Evolutionary conservation across 2,113 vertebrate genomes (phyloP), one percentile per base, ranked within the genome.

Genomic region (Ardeotis arabs): DNA sequence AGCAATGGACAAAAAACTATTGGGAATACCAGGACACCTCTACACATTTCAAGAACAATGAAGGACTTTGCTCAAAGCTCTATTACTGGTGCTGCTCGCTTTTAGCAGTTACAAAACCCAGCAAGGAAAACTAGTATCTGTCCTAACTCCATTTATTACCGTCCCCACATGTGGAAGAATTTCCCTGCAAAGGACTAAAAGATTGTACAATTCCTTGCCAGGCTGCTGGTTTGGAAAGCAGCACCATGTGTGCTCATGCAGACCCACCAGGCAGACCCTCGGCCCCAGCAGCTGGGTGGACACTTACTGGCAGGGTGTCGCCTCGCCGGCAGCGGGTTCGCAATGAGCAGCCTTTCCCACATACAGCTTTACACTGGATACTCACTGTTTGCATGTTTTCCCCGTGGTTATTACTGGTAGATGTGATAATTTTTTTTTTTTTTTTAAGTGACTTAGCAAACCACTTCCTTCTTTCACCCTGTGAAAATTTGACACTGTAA

Each of bases 381-480:
- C 8, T 60, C 80, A 44, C 62, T 70, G 35, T 67, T 55, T 22
- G 68, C n/a, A 10, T 24, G 21, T 47, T 63, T 93, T 73, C 37
- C 25, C 75, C 3, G 47, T 73, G 93, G 93, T 95, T 93, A 84
- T 83, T 78, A 90, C 95, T 97, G 96, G 89, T 45, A 84, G 22
- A 41, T 73, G 77, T 81, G 96, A 97, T 97, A 96, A 55, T 55
- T 55, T 18, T 55, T 55, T 55, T 53, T 55, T 29, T 53, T 52
- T 52, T 23, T 12, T 44, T 39, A 66, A 62, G 68, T 83, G 82
- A 96, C 87, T 93, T 89, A 66, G 77, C 68, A 95, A 97, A 93
- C 96, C 97, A 94, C 96, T 97, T 97, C 97, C 97, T 95, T 68
- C 69, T 97, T 89, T 89, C 24, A 50, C 55, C 12, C 56, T 78